Conservation (phyloP, 2,797 vertebrate genomes). For the Gadopsis bispinosus region DNA sequence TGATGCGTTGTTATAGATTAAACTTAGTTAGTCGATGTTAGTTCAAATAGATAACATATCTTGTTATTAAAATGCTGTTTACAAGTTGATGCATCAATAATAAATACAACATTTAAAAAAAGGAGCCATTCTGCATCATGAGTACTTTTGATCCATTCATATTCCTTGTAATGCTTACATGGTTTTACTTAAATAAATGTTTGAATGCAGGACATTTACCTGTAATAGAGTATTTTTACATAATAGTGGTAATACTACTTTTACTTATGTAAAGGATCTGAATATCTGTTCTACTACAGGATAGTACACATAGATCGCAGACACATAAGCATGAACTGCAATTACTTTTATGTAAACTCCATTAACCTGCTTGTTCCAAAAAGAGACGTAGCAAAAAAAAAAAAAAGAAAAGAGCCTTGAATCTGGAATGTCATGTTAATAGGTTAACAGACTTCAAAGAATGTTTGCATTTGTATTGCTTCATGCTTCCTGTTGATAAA, state of each 20-base stretch:
- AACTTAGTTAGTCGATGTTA: neutral
- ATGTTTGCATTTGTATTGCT: neutral
- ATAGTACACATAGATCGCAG: neutral
- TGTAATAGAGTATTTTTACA: neutral
- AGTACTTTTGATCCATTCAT: neutral
- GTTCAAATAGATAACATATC: neutral
- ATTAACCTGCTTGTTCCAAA: slow-evolving; percentile 7
- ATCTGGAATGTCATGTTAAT: neutral
- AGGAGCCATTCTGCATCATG: neutral
- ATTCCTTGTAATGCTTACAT: neutral
- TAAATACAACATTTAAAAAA: neutral
- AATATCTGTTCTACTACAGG: neutral
- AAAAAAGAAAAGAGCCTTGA: neutral
- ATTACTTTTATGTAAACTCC: slow-evolving; percentile 11
- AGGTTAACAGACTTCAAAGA: slow-evolving; percentile 13
- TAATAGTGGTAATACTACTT: neutral
- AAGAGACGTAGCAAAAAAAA: neutral
- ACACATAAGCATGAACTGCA: neutral
- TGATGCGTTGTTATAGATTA: neutral
- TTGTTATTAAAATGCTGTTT: neutral
- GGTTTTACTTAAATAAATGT: neutral
- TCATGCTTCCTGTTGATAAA: neutral
- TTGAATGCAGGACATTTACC: neutral
- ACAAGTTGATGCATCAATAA: slow-evolving; percentile 1
- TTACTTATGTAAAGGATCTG: neutral